A percentile compares a stretch with the other conserved stretches of the same genome.
These are phyloP conservation scores for Pararge aegeria DNA, from an alignment of 1,140 invertebrate genomes.

Conservation along the genomic window DNA sequence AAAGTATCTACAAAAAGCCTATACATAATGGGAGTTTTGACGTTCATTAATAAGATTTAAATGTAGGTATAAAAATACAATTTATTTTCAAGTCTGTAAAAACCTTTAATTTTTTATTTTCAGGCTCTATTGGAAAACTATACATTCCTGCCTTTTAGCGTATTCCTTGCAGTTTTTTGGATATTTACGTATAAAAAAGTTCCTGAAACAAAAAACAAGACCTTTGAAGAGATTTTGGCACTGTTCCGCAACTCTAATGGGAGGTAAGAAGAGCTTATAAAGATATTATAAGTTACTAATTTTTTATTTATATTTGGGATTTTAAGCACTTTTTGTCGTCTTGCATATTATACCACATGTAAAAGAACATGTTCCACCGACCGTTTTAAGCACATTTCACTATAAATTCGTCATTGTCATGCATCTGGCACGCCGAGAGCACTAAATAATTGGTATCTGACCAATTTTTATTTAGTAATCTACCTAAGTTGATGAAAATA, in stretches of 20 bases:
- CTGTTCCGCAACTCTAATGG: constrained; percentile 93
- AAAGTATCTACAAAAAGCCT: no score
- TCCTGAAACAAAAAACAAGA: constrained; percentile 99
- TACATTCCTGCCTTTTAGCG: constrained; percentile 98
- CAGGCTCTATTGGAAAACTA: constrained; percentile 95
- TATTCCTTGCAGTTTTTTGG: constrained; percentile 97
- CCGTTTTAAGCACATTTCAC: neutral
- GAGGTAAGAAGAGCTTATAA: constrained; percentile 83
- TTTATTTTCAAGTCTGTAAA: no score
- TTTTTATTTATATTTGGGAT: constrained; percentile 7
- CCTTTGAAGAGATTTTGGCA: constrained; percentile 97
- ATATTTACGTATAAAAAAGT: constrained; percentile 98
- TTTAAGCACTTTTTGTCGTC: constrained; percentile 22
- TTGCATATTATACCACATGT: constrained; percentile 12
- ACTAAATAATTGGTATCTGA: neutral
- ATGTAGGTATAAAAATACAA: no score
- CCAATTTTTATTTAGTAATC: neutral
- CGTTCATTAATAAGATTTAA: no score
- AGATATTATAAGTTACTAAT: neutral
- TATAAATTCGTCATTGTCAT: neutral
- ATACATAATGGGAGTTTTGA: no score
- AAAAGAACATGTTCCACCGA: neutral
- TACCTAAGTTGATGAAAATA: no score
- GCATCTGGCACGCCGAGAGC: neutral
- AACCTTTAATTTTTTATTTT: constrained; percentile 37